These are phyloP conservation scores for Melanocharis versteri DNA, from an alignment of 2,113 vertebrate species.

Conservation along the genomic window DNA sequence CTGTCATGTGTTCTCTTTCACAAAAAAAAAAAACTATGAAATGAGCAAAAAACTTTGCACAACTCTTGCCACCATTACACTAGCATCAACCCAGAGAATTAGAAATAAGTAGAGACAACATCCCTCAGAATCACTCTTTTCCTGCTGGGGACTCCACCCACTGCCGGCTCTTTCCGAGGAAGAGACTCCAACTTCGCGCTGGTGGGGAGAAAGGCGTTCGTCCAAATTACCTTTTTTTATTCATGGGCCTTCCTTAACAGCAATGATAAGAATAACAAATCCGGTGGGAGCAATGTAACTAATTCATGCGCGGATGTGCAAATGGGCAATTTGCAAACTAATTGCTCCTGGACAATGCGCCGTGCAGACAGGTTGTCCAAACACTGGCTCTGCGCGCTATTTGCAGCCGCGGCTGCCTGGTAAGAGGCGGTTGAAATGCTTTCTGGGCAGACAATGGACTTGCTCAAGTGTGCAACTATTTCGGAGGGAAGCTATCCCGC, in stretches of 20 bases:
- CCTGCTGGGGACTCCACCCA: neutral
- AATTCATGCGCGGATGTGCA: constrained; percentile 50
- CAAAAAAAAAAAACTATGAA: neutral
- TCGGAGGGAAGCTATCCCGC: constrained; percentile 69
- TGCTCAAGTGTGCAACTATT: constrained; percentile 80
- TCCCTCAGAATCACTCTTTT: neutral
- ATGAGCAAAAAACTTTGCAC: neutral
- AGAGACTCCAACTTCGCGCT: neutral
- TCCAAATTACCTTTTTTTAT: constrained; percentile 58
- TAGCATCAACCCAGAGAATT: neutral
- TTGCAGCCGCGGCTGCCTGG: constrained; percentile 67
- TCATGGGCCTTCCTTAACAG: constrained; percentile 46
- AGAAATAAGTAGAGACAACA: neutral
- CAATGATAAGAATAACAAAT: neutral
- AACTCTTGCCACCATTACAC: neutral
- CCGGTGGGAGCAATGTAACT: constrained; percentile 13
- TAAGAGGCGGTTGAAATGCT: constrained; percentile 79
- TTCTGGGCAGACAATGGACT: constrained; percentile 76
- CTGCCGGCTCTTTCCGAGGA: neutral
- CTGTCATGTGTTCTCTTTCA: neutral
- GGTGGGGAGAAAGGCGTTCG: neutral
- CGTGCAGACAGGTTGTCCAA: constrained; percentile 65
- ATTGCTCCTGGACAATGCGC: constrained; percentile 66
- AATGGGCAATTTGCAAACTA: constrained; percentile 75
- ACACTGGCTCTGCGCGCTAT: neutral